Percentiles rank a stretch among this genome's conserved stretches.
Evolutionary conservation across 2,888 invertebrate species (phyloP).

Genomic region (Cheilosia urbana): DNA sequence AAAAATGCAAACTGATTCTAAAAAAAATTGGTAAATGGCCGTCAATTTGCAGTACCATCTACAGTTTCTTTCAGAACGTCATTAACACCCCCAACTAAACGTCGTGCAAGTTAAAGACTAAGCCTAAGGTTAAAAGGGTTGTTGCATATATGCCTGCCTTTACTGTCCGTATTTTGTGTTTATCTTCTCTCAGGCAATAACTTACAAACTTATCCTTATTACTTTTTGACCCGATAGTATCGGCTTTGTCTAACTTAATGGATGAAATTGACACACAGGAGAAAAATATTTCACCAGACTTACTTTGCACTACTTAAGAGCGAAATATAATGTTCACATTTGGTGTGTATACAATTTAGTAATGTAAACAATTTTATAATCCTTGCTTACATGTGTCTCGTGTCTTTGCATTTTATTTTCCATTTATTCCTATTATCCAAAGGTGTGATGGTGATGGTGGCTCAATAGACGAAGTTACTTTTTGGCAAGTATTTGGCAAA

Average conservation of each 20-base stretch:
- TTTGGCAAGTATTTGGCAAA: conserved; percentile 20
- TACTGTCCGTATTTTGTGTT: not conserved
- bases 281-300: too few relatives aligned
- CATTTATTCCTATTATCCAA: not conserved
- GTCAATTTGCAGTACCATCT: too few relatives aligned
- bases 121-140: not conserved
- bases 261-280: not conserved
- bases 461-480: not conserved
- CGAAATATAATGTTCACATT: too few relatives aligned
- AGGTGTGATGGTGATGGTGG: not conserved
- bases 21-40: not conserved
- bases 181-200: not conserved
- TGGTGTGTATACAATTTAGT: too few relatives aligned
- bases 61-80: too few relatives aligned
- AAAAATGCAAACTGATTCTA: not conserved
- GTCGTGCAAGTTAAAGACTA: too few relatives aligned
- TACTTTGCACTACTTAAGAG: too few relatives aligned
- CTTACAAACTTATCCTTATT: not conserved
- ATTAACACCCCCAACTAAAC: too few relatives aligned
- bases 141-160: not conserved
- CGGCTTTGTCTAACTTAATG: not conserved
- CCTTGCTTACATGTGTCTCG: too few relatives aligned
- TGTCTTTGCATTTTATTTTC: too few relatives aligned
- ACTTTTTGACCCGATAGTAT: not conserved
- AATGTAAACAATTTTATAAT: too few relatives aligned